Evolutionary conservation across 2,888 invertebrate genomes (phyloP), one percentile per base, ranked within the genome.

Genomic region (Erebia palarica): DNA sequence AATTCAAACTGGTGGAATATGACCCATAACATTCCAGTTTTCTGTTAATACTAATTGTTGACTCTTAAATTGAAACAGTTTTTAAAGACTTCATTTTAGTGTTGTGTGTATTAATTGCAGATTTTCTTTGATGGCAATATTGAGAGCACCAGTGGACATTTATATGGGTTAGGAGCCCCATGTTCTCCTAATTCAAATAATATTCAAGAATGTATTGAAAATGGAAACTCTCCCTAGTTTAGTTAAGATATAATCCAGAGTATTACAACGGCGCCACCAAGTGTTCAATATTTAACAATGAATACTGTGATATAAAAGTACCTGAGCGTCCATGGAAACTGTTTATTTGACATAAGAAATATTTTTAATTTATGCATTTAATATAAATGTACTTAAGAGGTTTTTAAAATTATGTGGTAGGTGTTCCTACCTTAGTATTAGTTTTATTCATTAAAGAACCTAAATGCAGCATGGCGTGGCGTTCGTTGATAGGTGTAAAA

Each of bases 51-150:
- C 44, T 11, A 21, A 21, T 27, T 27, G 4, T 27, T 27, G 21
- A 21, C 21, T 2, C 51, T 13, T 51, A 2, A n/a, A 51, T 51
- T 51, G 13, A 13, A 7, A 51, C n/a, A 14, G 14, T 51, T n/a
- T 51, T 58, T 36, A 7, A 68, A 60, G 42, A 44, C 44, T 70
- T 16, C 1, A 16, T n/a, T 18, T 8, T 1, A 14, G 1, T 42
- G 5, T 9, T 42, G n/a, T 55, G 14, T 69, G 27, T 65, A 44
- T 71, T 65, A 42, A 70, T 81, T 94, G 61, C 94, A 99, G 98
- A 97, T 99, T 96, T 98, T 98, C 91, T 98, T 99, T 87, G 98
- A 99, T 91, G 99, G 98, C 86, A 98, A 98, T 88, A 99, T 99
- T 82, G 99, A 99, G 88, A 98, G 99, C 92, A 97, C 97, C 57